These are phyloP conservation scores for Bufo bufo DNA, from an alignment of 2,113 vertebrate species.

Conservation along the genomic window DNA sequence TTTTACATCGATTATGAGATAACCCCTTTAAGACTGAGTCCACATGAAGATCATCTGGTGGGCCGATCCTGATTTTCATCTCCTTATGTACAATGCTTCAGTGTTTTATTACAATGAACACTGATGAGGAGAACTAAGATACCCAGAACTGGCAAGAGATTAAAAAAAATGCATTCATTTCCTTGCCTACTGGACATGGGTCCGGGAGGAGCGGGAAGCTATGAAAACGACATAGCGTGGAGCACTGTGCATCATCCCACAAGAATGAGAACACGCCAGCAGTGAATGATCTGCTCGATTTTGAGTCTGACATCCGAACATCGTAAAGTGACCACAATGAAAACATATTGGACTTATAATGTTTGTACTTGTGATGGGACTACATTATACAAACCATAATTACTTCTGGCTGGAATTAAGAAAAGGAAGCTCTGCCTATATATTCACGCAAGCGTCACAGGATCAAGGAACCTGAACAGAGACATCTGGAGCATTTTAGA, in stretches of 20 bases:
- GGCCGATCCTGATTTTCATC: not conserved
- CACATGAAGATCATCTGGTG: not conserved
- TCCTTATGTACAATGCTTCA: not conserved
- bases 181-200: not conserved
- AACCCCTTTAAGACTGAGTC: not conserved
- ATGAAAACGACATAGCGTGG: not conserved
- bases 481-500: slow-evolving; percentile 20
- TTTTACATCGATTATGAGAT: too few relatives aligned
- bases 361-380: slow-evolving; percentile 31
- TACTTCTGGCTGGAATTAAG: slow-evolving; percentile 43
- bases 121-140: not conserved
- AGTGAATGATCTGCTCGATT: slow-evolving; percentile 11
- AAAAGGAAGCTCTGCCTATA: slow-evolving; percentile 49
- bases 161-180: not conserved
- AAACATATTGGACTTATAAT: slow-evolving; percentile 45
- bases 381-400: slow-evolving; percentile 48
- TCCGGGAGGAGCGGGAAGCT: not conserved
- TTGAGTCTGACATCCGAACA: slow-evolving; percentile 24
- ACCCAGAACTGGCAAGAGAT: not conserved
- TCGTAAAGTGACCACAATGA: slow-evolving; percentile 50
- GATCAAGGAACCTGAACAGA: slow-evolving; percentile 3
- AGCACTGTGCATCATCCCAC: slow-evolving; percentile 2
- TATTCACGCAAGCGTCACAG: slow-evolving; percentile 14
- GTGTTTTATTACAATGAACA: not conserved
- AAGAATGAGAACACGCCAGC: slow-evolving; percentile 8